A percentile compares a stretch with the other conserved stretches of the same genome.
These are phyloP conservation scores for Malurus melanocephalus DNA, from an alignment of 2,113 vertebrate genomes.

Conservation along the genomic window DNA sequence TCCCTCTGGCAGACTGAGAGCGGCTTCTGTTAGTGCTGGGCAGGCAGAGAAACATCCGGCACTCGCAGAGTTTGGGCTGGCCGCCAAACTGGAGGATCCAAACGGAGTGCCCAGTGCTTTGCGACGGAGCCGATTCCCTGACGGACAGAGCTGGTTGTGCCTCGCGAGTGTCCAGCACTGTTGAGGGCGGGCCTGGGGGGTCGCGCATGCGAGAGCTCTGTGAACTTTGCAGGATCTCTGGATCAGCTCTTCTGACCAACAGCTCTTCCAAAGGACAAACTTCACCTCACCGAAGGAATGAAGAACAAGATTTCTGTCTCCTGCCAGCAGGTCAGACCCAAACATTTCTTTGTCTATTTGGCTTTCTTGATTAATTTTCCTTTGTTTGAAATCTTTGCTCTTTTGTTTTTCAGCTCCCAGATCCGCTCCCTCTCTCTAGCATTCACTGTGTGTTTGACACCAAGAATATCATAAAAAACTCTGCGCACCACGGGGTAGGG, in stretches of 20 bases:
- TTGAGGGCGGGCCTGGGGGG: constrained; percentile 86
- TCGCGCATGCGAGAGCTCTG: constrained; percentile 94
- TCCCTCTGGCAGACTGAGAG: constrained; percentile 75
- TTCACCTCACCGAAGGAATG: constrained; percentile 79
- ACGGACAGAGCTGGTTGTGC: constrained; percentile 77
- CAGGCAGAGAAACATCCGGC: constrained; percentile 70
- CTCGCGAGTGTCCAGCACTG: constrained; percentile 72
- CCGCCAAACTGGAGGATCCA: constrained; percentile 68
- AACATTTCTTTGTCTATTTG: constrained; percentile 83
- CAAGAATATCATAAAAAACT: constrained; percentile 73
- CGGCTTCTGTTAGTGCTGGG: constrained; percentile 74
- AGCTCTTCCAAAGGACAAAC: constrained; percentile 78
- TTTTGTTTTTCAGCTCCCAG: constrained; percentile 89
- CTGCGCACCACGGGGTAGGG: constrained; percentile 72
- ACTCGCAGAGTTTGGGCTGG: constrained; percentile 64
- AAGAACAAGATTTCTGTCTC: constrained; percentile 92
- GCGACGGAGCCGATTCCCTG: constrained; percentile 74
- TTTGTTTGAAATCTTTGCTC: constrained; percentile 87
- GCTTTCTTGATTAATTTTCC: constrained; percentile 90
- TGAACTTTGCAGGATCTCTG: constrained; percentile 97
- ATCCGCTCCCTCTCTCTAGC: constrained; percentile 83
- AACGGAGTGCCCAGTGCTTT: constrained; percentile 71
- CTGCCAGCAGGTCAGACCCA: constrained; percentile 99
- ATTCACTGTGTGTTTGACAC: constrained; percentile 80
- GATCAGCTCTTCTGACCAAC: constrained; percentile 81